Evolutionary conservation across 2,888 invertebrate genomes (phyloP).

Genomic region (Flexamia atlantica): DNA sequence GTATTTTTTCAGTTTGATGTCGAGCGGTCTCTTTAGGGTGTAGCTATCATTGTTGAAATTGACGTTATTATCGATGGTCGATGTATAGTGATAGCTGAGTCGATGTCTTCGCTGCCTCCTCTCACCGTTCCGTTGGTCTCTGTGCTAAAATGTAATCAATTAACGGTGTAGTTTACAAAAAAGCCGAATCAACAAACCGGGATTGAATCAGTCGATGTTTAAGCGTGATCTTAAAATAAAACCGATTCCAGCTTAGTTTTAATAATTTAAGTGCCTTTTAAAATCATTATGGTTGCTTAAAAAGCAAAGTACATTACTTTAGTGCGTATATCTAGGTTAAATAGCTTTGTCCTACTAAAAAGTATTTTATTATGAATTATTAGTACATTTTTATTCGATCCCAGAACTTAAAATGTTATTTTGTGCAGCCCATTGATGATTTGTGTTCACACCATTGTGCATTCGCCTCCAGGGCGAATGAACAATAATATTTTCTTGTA

Average conservation of each 20-base stretch:
- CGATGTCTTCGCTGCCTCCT: slow-evolving; percentile 42
- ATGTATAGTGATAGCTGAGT: slow-evolving; percentile 56
- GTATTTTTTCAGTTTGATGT: slow-evolving; percentile 58
- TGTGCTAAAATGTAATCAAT: slow-evolving; percentile 44
- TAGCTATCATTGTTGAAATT: slow-evolving; percentile 57
- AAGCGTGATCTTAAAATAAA: background rate
- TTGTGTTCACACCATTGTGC: background rate
- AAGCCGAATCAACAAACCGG: background rate
- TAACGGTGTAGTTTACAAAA: slow-evolving; percentile 47
- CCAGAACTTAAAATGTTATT: slow-evolving; percentile 2
- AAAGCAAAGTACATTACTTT: slow-evolving; percentile 27
- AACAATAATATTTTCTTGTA: background rate
- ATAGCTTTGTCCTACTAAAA: background rate
- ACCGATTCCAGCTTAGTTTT: slow-evolving; percentile 41
- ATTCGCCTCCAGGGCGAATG: background rate
- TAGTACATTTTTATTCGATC: slow-evolving; percentile 4
- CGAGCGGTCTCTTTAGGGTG: slow-evolving; percentile 55
- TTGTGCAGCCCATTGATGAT: background rate
- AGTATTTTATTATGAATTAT: background rate
- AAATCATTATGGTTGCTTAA: slow-evolving; percentile 40
- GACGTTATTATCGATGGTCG: slow-evolving; percentile 58
- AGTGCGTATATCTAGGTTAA: slow-evolving; percentile 23
- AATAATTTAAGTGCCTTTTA: slow-evolving; percentile 55
- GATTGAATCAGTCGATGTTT: slow-evolving; percentile 2
- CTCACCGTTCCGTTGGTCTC: background rate